phyloP scores from a whole-genome alignment of 2,888 invertebrate genomes.

The Megaustenia siamemsis region DNA sequence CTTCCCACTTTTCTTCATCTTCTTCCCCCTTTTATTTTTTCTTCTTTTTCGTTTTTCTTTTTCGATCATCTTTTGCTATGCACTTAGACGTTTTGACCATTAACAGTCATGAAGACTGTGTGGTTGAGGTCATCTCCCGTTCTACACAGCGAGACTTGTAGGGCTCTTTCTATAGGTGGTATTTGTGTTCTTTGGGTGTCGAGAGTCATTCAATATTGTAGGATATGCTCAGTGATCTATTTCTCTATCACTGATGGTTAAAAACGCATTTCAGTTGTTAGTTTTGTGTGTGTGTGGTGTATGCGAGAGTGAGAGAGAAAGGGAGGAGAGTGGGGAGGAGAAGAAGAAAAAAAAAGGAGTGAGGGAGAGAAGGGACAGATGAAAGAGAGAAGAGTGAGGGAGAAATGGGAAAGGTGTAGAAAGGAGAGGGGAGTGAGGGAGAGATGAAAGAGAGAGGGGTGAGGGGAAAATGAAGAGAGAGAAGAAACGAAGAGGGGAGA shows the following conservation, averaged over 20 bases:
- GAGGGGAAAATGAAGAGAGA: not conserved
- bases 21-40: not conserved
- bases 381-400: not conserved
- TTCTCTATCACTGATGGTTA: too few species aligned
- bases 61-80: not conserved
- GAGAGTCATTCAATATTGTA: too few species aligned
- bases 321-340: not conserved
- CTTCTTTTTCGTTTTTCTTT: constrained; percentile 6
- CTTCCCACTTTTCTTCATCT: constrained; percentile 18
- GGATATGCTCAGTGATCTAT: too few species aligned
- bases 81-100: too few species aligned
- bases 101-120: too few species aligned
- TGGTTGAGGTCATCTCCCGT: too few species aligned
- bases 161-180: too few species aligned
- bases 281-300: too few species aligned
- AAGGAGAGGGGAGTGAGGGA: not conserved
- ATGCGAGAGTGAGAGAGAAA: too few species aligned
- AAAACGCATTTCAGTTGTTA: too few species aligned
- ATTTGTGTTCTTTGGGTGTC: too few species aligned
- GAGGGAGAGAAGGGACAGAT: not conserved
- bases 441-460: not conserved
- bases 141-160: too few species aligned
- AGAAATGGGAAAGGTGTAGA: not conserved
- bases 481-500: not conserved
- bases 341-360: not conserved